Percentiles rank a stretch among this genome's conserved stretches.
Evolutionary conservation across 2,888 invertebrate species (phyloP).

Genomic region (Lithophane semibrunnea): DNA sequence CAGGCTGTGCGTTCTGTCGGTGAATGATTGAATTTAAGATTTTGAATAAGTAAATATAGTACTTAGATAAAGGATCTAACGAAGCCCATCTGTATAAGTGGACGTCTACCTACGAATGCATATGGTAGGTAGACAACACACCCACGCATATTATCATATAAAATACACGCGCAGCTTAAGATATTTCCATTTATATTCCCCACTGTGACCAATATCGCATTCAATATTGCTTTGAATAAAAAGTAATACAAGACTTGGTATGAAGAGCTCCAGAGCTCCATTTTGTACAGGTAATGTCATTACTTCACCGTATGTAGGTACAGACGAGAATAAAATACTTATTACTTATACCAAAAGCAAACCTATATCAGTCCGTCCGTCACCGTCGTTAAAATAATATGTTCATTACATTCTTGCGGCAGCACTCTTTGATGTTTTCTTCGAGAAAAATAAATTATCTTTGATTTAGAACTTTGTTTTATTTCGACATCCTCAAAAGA

Average conservation of each 20-base stretch:
- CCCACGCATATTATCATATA: conserved; percentile 27
- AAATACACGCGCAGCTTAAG: conserved; percentile 30
- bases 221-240: conserved; percentile 50
- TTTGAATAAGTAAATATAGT: not conserved
- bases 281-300: conserved; percentile 41
- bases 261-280: conserved; percentile 25
- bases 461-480: conserved; percentile 35
- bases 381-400: conserved; percentile 30
- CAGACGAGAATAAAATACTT: conserved; percentile 28
- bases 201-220: conserved; percentile 40
- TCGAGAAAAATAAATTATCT: conserved; percentile 30
- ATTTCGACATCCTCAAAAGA: conserved; percentile 18
- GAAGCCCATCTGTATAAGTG: not conserved
- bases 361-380: not conserved
- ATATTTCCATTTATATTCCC: conserved; percentile 40
- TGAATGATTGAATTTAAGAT: not conserved
- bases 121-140: not conserved
- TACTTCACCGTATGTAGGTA: conserved; percentile 17
- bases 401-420: conserved; percentile 21
- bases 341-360: conserved; percentile 5
- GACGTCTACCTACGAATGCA: not conserved
- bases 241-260: conserved; percentile 31
- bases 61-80: not conserved
- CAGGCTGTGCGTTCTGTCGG: not conserved
- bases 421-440: conserved; percentile 38